phyloP scores from a whole-genome alignment of 1,140 invertebrate genomes.

The Drosophila equinoxialis region DNA sequence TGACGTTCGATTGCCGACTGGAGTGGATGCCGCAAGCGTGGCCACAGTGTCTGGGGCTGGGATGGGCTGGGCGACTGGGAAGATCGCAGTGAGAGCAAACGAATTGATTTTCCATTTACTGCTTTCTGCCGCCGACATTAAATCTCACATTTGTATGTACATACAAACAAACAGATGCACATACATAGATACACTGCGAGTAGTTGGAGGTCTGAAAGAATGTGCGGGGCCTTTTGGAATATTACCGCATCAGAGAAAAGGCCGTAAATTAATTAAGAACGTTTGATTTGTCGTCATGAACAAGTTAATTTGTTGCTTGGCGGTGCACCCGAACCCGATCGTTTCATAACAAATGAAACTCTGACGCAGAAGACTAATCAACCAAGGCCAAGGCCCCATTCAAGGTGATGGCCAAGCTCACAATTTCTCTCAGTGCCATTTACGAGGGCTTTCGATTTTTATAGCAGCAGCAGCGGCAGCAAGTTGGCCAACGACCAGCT shows the following conservation, averaged over 20 bases:
- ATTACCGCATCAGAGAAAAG: constrained; percentile 19
- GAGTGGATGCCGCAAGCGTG: constrained; percentile 18
- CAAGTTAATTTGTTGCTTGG: constrained; percentile 47
- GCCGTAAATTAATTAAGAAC: constrained; percentile 61
- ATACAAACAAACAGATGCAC: constrained; percentile 4
- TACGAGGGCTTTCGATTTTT: constrained; percentile 32
- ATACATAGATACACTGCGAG: constrained; percentile 48
- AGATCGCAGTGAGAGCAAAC: constrained; percentile 54
- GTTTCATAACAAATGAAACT: constrained; percentile 27
- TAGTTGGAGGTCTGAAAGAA: constrained; percentile 10
- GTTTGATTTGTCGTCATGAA: constrained; percentile 62
- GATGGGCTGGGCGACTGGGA: constrained; percentile 22
- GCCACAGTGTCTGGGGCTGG: constrained; percentile 37
- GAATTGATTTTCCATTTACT: constrained; percentile 78
- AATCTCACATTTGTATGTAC: constrained; percentile 20
- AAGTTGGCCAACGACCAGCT: constrained; percentile 62
- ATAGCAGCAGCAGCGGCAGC: constrained; percentile 10
- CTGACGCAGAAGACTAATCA: background rate
- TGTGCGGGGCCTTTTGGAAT: constrained; percentile 21
- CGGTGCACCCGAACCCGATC: constrained; percentile 8
- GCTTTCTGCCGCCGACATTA: constrained; percentile 37
- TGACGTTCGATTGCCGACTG: constrained; percentile 66
- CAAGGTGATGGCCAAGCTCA: constrained; percentile 19
- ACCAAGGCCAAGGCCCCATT: constrained; percentile 5
- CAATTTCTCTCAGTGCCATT: constrained; percentile 55